phyloP scores from a whole-genome alignment of 2,797 vertebrate species.

The Sebastolobus altivelis region DNA sequence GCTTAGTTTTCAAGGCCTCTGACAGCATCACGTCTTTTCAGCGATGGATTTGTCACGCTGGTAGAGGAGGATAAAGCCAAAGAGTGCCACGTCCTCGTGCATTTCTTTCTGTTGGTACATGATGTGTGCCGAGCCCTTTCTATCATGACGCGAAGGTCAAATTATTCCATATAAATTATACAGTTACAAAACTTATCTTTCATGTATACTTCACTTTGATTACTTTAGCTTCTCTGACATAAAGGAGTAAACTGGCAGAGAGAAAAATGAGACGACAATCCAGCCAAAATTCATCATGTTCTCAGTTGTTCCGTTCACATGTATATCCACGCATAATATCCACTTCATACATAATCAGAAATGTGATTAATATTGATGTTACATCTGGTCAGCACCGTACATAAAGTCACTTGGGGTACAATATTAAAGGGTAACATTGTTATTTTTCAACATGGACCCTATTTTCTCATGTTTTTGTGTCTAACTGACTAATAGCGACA shows the following conservation, averaged over 20 bases:
- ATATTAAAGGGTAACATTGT: neutral
- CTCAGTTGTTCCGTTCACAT: neutral
- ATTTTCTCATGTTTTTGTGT: too few relatives aligned
- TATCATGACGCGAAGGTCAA: slow-evolving; percentile 15
- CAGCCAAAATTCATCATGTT: neutral
- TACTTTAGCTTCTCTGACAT: slow-evolving; percentile 4
- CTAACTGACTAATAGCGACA: too few relatives aligned
- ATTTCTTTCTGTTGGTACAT: slow-evolving; percentile 4
- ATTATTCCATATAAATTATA: slow-evolving; percentile 21
- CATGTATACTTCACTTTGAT: slow-evolving; percentile 11
- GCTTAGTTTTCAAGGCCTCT: slow-evolving; percentile 69
- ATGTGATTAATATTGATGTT: neutral
- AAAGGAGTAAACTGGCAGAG: neutral
- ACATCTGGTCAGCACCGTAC: neutral
- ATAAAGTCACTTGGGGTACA: neutral
- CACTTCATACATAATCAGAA: neutral
- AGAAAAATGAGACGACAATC: neutral
- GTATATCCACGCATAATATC: neutral
- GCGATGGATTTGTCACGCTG: slow-evolving; percentile 49
- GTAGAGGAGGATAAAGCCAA: slow-evolving; percentile 39
- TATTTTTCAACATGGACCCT: too few relatives aligned
- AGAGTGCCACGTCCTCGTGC: neutral
- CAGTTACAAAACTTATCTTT: neutral
- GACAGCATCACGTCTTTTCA: slow-evolving; percentile 56
- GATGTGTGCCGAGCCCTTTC: slow-evolving; percentile 20